These are phyloP conservation scores for Ips nitidus DNA, from an alignment of 1,140 invertebrate species.

Conservation along the genomic window DNA sequence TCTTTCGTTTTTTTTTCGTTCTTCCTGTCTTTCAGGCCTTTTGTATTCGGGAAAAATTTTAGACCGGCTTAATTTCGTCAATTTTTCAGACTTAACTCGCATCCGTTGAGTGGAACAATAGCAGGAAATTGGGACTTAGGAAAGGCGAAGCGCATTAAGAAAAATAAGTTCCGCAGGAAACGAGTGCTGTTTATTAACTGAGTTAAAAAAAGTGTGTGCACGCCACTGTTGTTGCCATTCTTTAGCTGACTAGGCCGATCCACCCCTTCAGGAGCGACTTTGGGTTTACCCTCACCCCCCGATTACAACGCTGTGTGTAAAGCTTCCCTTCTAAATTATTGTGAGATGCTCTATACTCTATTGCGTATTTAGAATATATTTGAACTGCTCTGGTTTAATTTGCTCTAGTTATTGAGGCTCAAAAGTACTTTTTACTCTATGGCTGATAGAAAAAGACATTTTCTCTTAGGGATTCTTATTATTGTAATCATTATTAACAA, in stretches of 20 bases:
- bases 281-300: conserved; percentile 3
- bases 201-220: not conserved
- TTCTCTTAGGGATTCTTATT: too few species aligned
- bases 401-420: too few species aligned
- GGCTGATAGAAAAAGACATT: too few species aligned
- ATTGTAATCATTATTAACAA: too few species aligned
- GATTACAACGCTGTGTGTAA: not conserved
- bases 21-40: not conserved
- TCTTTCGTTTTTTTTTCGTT: too few species aligned
- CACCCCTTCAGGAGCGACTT: not conserved
- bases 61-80: conserved; percentile 3
- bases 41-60: conserved; percentile 1
- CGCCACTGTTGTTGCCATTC: not conserved
- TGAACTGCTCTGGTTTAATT: not conserved
- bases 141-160: not conserved
- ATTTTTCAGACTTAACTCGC: conserved; percentile 7
- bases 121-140: not conserved
- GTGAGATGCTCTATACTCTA: conserved; percentile 7
- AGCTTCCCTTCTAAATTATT: not conserved
- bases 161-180: not conserved
- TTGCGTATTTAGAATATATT: conserved; percentile 4
- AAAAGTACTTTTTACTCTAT: too few species aligned
- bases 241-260: not conserved
- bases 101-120: not conserved
- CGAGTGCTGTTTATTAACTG: not conserved